Percentiles rank a stretch among this genome's conserved stretches.
Conservation (phyloP, 2,797 vertebrate genomes). For the Catostomus latipinnis region DNA sequence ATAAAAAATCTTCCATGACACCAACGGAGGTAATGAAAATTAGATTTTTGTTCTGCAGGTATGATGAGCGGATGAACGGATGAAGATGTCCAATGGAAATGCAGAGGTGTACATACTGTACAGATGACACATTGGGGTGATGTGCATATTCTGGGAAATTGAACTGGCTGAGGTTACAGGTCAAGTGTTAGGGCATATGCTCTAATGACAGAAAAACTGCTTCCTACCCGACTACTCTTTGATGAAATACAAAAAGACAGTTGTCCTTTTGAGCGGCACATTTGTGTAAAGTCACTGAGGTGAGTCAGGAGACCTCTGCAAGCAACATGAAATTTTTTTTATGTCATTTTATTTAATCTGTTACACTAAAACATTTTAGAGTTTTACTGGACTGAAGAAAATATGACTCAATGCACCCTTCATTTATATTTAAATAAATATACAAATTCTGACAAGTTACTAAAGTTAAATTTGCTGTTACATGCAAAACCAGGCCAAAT, state of each 20-base stretch:
- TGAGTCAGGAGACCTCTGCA: not conserved
- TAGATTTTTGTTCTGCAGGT: slow-evolving; percentile 64
- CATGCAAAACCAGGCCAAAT: not conserved
- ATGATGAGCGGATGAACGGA: slow-evolving; percentile 73
- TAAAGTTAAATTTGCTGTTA: not conserved
- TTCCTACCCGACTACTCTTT: slow-evolving; percentile 2
- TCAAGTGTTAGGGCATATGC: not conserved
- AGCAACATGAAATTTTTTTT: slow-evolving; percentile 1
- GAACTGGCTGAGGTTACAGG: slow-evolving; percentile 15
- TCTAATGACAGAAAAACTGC: slow-evolving; percentile 13
- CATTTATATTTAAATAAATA: not conserved
- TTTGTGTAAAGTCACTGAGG: slow-evolving; percentile 1
- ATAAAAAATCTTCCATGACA: too few species aligned
- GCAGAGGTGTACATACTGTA: slow-evolving; percentile 20
- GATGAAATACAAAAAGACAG: slow-evolving; percentile 29
- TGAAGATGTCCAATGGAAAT: slow-evolving; percentile 54
- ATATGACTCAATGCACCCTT: not conserved
- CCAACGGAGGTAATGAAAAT: not conserved
- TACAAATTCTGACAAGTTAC: not conserved
- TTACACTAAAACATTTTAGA: not conserved
- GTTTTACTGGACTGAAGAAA: slow-evolving; percentile 10
- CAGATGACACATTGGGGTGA: slow-evolving; percentile 6
- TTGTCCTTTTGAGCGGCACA: not conserved
- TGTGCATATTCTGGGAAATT: not conserved
- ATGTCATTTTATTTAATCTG: slow-evolving; percentile 13